A percentile compares a stretch with the other conserved stretches of the same genome.
These are phyloP conservation scores for Celastrina argiolus DNA, from an alignment of 2,888 invertebrate species.

Conservation along the genomic window DNA sequence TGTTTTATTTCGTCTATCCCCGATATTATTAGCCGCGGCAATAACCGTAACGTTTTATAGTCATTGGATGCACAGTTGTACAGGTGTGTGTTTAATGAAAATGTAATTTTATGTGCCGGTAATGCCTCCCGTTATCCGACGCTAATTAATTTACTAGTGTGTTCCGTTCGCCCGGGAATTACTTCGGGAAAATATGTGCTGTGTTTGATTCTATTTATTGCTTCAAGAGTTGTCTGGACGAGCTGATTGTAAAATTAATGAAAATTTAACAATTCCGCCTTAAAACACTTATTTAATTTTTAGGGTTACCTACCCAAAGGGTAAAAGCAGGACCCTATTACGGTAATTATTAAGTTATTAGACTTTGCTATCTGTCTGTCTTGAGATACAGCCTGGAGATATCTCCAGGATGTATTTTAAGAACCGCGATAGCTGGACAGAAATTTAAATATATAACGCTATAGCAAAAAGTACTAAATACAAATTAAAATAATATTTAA, in stretches of 20 bases:
- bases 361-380: no score
- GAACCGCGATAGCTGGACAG: no score
- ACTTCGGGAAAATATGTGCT: not conserved
- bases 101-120: not conserved
- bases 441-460: no score
- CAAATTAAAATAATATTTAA: no score
- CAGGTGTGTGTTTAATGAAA: slow-evolving; percentile 11
- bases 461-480: no score
- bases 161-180: not conserved
- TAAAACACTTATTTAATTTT: no score
- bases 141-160: not conserved
- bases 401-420: no score
- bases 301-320: no score
- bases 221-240: not conserved
- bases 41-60: slow-evolving; percentile 4
- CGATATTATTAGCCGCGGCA: slow-evolving; percentile 3
- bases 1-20: not conserved
- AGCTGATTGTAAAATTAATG: not conserved
- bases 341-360: no score
- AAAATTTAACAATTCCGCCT: not conserved
- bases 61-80: not conserved
- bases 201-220: not conserved
- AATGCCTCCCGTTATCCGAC: not conserved
- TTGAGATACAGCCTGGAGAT: no score
- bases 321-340: no score